Evolutionary conservation across 2,113 vertebrate genomes (phyloP).

Genomic region (Clupea harengus): DNA sequence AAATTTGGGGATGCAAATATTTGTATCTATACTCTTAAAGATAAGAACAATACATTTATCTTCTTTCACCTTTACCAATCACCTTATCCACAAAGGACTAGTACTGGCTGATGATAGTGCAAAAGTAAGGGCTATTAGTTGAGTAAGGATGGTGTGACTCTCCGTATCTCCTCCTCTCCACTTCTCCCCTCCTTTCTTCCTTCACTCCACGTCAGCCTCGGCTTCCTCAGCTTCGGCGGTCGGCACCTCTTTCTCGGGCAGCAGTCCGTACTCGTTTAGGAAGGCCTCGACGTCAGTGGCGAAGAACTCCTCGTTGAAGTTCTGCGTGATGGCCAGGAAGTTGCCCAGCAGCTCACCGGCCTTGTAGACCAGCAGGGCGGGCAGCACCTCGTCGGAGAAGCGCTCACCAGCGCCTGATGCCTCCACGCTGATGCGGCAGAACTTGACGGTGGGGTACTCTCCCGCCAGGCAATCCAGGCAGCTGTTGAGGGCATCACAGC

Average conservation of each 20-base stretch:
- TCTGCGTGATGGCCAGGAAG: constrained; percentile 85
- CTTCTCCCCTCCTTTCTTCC: background rate
- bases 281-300: constrained; percentile 90
- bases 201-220: constrained; percentile 78
- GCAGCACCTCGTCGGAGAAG: constrained; percentile 86
- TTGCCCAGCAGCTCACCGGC: constrained; percentile 93
- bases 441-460: constrained; percentile 86
- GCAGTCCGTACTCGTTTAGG: constrained; percentile 90
- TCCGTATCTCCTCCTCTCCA: constrained; percentile 32
- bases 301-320: constrained; percentile 88
- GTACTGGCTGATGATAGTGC: background rate
- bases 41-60: background rate
- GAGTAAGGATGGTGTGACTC: background rate
- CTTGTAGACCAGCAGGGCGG: constrained; percentile 90
- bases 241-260: constrained; percentile 83
- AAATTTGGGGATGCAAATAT: background rate
- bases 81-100: background rate
- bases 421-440: constrained; percentile 91
- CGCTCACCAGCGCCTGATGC: constrained; percentile 84
- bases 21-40: background rate
- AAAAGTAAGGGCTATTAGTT: constrained; percentile 9
- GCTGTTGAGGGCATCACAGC: constrained; percentile 84
- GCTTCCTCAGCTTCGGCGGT: constrained; percentile 66
- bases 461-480: constrained; percentile 83
- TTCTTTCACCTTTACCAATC: background rate